Conservation (phyloP, 2,888 invertebrate species). For the Drosophila neonasuta region DNA sequence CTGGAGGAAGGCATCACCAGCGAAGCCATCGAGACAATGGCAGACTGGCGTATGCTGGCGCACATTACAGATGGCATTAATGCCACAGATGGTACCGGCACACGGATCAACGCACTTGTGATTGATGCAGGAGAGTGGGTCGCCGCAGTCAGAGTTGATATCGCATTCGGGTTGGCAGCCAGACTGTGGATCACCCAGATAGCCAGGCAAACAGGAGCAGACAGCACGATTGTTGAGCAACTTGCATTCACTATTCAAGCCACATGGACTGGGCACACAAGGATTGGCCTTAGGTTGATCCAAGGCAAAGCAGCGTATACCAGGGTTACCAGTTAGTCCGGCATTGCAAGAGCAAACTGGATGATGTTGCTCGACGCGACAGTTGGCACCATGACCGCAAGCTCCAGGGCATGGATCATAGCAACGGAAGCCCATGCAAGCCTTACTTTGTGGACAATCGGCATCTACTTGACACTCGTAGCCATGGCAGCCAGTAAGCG, state of each 20-base stretch:
- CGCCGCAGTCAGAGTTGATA: constrained; percentile 91
- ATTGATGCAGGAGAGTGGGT: constrained; percentile 89
- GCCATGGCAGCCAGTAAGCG: constrained; percentile 88
- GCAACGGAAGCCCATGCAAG: constrained; percentile 91
- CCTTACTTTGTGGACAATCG: constrained; percentile 88
- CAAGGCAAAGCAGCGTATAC: constrained; percentile 87
- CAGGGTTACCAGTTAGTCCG: constrained; percentile 90
- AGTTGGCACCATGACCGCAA: constrained; percentile 89
- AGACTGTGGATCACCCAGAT: constrained; percentile 89
- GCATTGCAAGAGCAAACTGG: constrained; percentile 90
- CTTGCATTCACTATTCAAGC: constrained; percentile 90
- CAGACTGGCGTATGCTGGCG: constrained; percentile 93
- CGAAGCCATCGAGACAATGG: constrained; percentile 88
- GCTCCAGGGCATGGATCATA: constrained; percentile 91
- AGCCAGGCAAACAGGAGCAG: constrained; percentile 90
- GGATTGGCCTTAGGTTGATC: constrained; percentile 85
- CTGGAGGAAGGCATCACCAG: constrained; percentile 91
- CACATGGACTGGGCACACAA: constrained; percentile 90
- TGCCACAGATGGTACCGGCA: constrained; percentile 88
- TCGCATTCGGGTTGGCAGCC: constrained; percentile 91
- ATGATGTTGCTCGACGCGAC: constrained; percentile 90
- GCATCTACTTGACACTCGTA: constrained; percentile 91
- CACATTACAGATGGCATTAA: constrained; percentile 90
- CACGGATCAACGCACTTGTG: constrained; percentile 90
- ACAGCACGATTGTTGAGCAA: constrained; percentile 87